phyloP scores from a whole-genome alignment of 2,888 invertebrate species.

The Eilema griseolum region DNA sequence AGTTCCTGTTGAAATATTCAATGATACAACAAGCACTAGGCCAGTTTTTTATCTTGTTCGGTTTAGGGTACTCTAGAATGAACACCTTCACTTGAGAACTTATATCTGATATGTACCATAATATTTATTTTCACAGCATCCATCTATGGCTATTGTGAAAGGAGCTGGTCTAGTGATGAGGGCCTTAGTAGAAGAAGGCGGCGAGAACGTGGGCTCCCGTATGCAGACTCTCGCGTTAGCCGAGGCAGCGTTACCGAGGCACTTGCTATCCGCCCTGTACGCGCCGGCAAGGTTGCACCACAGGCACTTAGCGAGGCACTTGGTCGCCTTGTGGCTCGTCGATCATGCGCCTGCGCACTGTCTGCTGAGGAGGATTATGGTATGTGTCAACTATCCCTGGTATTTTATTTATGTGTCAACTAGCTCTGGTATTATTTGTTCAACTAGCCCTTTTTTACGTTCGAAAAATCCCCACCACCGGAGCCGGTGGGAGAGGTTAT shows the following conservation, averaged over 20 bases:
- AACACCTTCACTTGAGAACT: too few relatives aligned
- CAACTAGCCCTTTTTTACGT: too few relatives aligned
- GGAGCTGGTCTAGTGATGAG: slow-evolving; percentile 99
- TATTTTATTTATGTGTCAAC: too few relatives aligned
- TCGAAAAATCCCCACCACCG: too few relatives aligned
- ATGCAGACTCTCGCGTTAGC: slow-evolving; percentile 98
- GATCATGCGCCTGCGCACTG: slow-evolving; percentile 97
- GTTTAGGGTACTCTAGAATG: too few relatives aligned
- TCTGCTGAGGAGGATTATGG: slow-evolving; percentile 95
- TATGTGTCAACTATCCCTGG: slow-evolving; percentile 60
- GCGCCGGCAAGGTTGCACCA: slow-evolving; percentile 95
- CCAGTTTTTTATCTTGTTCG: too few relatives aligned
- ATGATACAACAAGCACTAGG: too few relatives aligned
- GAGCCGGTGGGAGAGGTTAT: too few relatives aligned
- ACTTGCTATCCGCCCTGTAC: slow-evolving; percentile 96
- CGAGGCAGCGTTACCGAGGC: slow-evolving; percentile 98
- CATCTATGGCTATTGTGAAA: slow-evolving; percentile 98
- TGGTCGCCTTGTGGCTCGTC: slow-evolving; percentile 98
- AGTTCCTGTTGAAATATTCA: too few relatives aligned
- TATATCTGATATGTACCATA: too few relatives aligned
- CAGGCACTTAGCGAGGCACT: slow-evolving; percentile 95
- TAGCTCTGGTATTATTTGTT: too few relatives aligned
- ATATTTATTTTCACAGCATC: slow-evolving; percentile 89
- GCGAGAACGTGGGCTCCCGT: slow-evolving; percentile 94
- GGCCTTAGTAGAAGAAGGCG: slow-evolving; percentile 99